phyloP scores from a whole-genome alignment of 2,888 invertebrate genomes.

The Melolontha melolontha region DNA sequence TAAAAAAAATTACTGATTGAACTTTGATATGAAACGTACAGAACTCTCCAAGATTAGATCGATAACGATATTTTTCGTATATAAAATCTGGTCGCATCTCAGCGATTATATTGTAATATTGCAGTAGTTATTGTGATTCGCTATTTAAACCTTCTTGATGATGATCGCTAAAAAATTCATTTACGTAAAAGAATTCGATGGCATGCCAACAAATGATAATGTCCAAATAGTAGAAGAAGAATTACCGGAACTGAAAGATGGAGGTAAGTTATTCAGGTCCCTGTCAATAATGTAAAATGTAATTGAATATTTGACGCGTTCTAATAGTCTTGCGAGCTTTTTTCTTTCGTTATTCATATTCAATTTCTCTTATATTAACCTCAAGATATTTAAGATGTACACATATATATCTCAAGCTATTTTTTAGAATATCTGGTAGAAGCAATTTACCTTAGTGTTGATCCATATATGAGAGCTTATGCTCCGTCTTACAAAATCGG shows the following conservation, averaged over 20 bases:
- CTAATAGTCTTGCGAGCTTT: no score
- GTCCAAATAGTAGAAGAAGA: constrained; percentile 77
- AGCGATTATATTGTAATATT: neutral
- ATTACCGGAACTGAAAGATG: constrained; percentile 74
- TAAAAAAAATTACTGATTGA: no score
- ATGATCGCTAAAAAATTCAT: constrained; percentile 74
- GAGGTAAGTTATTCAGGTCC: constrained; percentile 69
- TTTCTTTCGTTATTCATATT: no score
- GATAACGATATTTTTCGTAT: no score
- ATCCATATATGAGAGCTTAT: constrained; percentile 78
- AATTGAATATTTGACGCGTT: neutral
- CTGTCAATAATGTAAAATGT: neutral
- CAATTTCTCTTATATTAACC: no score
- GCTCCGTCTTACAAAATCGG: constrained; percentile 66
- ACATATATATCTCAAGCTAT: no score
- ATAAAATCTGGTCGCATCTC: no score
- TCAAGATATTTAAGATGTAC: no score
- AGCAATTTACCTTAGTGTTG: constrained; percentile 78
- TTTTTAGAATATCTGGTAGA: constrained; percentile 73
- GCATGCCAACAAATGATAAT: constrained; percentile 75
- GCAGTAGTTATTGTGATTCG: no score
- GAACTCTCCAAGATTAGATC: no score
- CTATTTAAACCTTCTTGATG: constrained; percentile 56
- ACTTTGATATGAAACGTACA: no score
- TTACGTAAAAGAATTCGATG: constrained; percentile 74